Conservation (phyloP, 2,888 invertebrate genomes). For the Ophraella communa region DNA sequence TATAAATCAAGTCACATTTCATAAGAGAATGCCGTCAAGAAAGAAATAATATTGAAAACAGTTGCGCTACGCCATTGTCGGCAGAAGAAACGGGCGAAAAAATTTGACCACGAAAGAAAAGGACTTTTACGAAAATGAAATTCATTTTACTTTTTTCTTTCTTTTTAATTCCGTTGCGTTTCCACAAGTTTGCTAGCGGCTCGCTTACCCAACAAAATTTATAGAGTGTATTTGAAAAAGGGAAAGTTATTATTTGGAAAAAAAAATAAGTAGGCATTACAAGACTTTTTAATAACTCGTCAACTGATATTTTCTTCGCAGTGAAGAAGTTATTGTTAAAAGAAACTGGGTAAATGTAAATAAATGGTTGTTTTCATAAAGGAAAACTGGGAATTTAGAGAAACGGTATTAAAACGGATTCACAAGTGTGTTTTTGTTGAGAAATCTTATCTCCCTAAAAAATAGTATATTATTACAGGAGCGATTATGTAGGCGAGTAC, state of each 20-base stretch:
- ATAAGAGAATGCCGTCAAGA: neutral
- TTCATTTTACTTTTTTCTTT: slow-evolving; percentile 21
- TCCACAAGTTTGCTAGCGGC: slow-evolving; percentile 16
- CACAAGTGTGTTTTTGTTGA: too few species aligned
- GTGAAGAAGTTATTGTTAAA: too few species aligned
- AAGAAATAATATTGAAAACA: neutral
- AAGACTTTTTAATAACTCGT: neutral
- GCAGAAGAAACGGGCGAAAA: neutral
- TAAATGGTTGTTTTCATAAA: too few species aligned
- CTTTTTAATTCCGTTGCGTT: slow-evolving; percentile 17
- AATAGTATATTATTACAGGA: too few species aligned
- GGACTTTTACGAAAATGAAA: slow-evolving; percentile 16
- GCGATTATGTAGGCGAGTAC: too few species aligned
- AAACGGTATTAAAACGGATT: neutral
- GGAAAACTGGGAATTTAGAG: neutral
- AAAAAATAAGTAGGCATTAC: slow-evolving; percentile 3
- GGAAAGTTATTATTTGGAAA: slow-evolving; percentile 4
- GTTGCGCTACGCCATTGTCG: slow-evolving; percentile 1
- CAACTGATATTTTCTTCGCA: neutral
- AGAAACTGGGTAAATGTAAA: too few species aligned
- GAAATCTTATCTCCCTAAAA: too few species aligned
- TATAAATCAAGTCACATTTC: neutral
- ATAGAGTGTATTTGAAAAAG: neutral
- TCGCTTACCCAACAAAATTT: slow-evolving; percentile 1
- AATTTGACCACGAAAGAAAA: neutral